Evolutionary conservation across 2,797 vertebrate genomes (phyloP), one percentile per base, ranked within the genome.

Genomic region (Dendrocincla tyrannina): DNA sequence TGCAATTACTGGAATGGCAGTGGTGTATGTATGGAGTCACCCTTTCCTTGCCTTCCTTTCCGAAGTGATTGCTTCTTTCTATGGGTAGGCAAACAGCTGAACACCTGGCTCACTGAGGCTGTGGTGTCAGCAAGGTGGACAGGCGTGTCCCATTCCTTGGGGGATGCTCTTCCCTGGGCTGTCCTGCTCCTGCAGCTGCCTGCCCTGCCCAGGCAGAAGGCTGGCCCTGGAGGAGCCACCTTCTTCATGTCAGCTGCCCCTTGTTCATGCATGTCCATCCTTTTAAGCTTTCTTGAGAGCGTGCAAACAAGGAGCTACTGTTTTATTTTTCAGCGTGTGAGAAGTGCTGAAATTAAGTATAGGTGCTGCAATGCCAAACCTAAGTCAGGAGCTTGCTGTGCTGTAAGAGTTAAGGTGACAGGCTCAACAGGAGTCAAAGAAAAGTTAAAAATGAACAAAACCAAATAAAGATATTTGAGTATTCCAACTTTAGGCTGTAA

Each of bases 1-100:
- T 64, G 53, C 14, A 44, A 0, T 53, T 60, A 13, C 53, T 59
- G 64, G 5, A 5, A 17, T n/a, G 9, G 16, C 19, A 44, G 5
- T 0, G 0, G 4, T 24, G 8, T 2, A 8, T 27, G 49, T 27
- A 2, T 15, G 19, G 24, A 4, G 2, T 7, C 35, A 17, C 4
- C 3, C 8, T 39, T 68, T 30, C 10, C 24, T 39, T 68, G 27
- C 10, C 24, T 73, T 44, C 39, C 53, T 8, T 55, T 72, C 6
- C 42, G 30, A 56, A 69, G 32, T 8, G 12, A 13, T 35, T 37
- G 5, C 14, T 77, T 13, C 25, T 41, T 68, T 13, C 35, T 69
- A 6, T 28, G 49, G 19, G 4, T 4, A 58, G 50, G 8, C 22
- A n/a, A 68, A 39, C 32, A 69, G 67, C 8, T 1, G 1, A 74